A percentile compares a stretch with the other conserved stretches of the same genome.
These are phyloP conservation scores for Ptilorrhoa leucosticta DNA, from an alignment of 2,113 vertebrate species.

Conservation along the genomic window DNA sequence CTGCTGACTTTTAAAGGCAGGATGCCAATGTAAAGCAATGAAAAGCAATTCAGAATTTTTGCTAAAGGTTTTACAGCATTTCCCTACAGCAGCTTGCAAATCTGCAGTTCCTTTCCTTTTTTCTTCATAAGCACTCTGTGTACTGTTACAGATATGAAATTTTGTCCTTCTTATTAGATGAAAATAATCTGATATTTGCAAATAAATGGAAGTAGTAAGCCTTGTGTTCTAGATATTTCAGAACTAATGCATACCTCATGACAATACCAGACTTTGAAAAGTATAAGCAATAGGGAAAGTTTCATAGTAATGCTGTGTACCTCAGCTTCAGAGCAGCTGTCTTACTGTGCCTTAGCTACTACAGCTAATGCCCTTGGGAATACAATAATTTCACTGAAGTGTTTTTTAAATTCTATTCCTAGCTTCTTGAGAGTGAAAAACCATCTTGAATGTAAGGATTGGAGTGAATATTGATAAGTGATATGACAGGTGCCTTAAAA, in stretches of 20 bases:
- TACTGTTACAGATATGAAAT: background rate
- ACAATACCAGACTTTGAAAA: background rate
- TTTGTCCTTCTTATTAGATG: background rate
- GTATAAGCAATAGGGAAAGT: background rate
- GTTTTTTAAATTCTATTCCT: background rate
- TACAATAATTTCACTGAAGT: background rate
- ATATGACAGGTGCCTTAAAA: background rate
- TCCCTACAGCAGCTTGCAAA: background rate
- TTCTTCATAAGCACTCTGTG: background rate
- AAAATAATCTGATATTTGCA: background rate
- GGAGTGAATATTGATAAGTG: background rate
- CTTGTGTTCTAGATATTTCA: background rate
- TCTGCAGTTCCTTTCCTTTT: background rate
- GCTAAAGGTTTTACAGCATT: background rate
- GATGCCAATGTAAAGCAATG: background rate
- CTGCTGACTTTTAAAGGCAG: background rate
- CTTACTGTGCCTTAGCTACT: background rate
- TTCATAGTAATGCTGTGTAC: background rate
- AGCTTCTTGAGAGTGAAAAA: background rate
- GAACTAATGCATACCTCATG: background rate
- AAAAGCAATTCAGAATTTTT: conserved; percentile 18
- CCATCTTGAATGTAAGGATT: background rate
- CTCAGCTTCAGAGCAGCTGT: background rate
- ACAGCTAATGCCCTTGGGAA: background rate
- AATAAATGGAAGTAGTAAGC: background rate